Conservation (phyloP, 2,113 vertebrate species). For the Chlorodrepanis virens region DNA sequence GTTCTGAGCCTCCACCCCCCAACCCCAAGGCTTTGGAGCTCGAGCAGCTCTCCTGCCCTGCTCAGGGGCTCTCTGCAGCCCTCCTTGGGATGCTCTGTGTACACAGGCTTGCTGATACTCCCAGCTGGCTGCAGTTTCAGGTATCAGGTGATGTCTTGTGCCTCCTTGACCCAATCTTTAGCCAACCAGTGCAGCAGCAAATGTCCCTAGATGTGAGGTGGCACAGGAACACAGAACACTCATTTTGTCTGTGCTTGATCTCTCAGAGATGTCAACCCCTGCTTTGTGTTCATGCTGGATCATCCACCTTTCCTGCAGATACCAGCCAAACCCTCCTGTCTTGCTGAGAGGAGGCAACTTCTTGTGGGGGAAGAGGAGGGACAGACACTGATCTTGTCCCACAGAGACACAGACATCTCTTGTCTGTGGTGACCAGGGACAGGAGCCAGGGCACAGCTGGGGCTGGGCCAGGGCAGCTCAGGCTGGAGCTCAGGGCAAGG, state of each 20-base stretch:
- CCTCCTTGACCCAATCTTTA: background rate
- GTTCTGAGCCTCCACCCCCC: background rate
- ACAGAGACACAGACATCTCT: background rate
- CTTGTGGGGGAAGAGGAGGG: background rate
- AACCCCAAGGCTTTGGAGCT: rapidly evolving
- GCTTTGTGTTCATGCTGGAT: background rate
- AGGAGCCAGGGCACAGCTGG: rapidly evolving
- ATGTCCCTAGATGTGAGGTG: background rate
- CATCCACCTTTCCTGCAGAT: background rate
- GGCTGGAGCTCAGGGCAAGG: background rate
- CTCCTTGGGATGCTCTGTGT: background rate
- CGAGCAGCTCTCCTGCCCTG: background rate
- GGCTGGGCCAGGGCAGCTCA: background rate
- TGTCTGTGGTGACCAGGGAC: background rate
- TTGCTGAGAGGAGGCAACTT: background rate
- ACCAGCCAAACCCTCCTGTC: background rate
- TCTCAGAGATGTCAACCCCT: background rate
- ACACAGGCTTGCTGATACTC: background rate
- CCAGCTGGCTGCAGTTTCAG: background rate
- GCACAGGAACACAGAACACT: background rate
- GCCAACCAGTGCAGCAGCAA: background rate
- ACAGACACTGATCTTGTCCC: background rate
- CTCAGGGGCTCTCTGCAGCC: background rate
- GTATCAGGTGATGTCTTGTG: background rate
- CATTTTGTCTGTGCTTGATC: background rate